These are phyloP conservation scores for Drosophila flavopinicola DNA, from an alignment of 2,888 invertebrate species.

Conservation along the genomic window DNA sequence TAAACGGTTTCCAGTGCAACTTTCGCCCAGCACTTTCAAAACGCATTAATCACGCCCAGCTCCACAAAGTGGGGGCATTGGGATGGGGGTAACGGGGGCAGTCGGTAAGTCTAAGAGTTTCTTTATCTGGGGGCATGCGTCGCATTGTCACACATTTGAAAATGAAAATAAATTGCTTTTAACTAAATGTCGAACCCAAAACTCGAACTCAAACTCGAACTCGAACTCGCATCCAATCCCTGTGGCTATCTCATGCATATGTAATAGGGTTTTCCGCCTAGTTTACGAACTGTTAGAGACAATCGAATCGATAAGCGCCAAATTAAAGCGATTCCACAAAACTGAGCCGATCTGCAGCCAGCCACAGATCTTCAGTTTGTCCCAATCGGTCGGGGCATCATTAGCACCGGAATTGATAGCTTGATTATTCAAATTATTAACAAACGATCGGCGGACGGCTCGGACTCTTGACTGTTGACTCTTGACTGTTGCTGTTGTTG, in stretches of 20 bases:
- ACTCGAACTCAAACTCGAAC: not conserved
- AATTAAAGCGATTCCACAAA: conserved; percentile 55
- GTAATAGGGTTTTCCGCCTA: conserved; percentile 65
- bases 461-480: conserved; percentile 4
- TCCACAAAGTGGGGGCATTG: conserved; percentile 1
- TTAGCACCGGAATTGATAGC: conserved; percentile 83
- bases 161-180: conserved; percentile 72
- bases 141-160: conserved; percentile 76
- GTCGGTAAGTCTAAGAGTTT: conserved; percentile 33
- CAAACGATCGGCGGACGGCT: conserved; percentile 57
- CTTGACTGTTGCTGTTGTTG: conserved; percentile 14
- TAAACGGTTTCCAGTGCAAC: conserved; percentile 61
- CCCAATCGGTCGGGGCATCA: conserved; percentile 77
- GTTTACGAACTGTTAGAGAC: conserved; percentile 77
- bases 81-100: not conserved
- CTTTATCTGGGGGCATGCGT: conserved; percentile 71
- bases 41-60: conserved; percentile 64
- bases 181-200: conserved; percentile 31
- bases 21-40: conserved; percentile 73
- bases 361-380: conserved; percentile 1
- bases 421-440: conserved; percentile 84
- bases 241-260: conserved; percentile 61
- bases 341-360: conserved; percentile 23
- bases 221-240: not conserved
- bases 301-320: conserved; percentile 68